Conservation (phyloP, 2,888 invertebrate genomes). For the Rhagophthalmus giganteus region DNA sequence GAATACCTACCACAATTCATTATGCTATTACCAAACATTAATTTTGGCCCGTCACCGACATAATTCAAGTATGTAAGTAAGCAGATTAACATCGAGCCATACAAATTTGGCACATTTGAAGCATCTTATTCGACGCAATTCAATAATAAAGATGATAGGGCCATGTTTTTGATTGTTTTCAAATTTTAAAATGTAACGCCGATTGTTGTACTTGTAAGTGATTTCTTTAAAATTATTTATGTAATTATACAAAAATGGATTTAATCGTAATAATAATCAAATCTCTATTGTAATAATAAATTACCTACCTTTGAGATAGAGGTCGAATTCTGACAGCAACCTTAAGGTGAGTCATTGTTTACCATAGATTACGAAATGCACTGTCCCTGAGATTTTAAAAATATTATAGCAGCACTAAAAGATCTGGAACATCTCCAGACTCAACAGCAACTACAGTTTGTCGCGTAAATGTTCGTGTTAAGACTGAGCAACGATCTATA, state of each 20-base stretch:
- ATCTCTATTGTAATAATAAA: slow-evolving; percentile 12
- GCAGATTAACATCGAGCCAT: too few relatives aligned
- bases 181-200: too few relatives aligned
- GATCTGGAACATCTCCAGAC: slow-evolving; percentile 23
- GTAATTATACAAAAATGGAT: too few relatives aligned
- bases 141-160: too few relatives aligned
- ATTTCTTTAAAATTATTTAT: too few relatives aligned
- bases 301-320: slow-evolving; percentile 64
- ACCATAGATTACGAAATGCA: slow-evolving; percentile 6
- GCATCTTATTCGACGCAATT: too few relatives aligned
- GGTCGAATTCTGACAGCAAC: slow-evolving; percentile 68
- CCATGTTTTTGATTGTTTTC: too few relatives aligned
- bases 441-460: slow-evolving; percentile 7
- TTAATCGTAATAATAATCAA: too few relatives aligned
- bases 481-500: slow-evolving; percentile 15
- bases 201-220: too few relatives aligned
- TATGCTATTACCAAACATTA: too few relatives aligned
- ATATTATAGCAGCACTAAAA: slow-evolving; percentile 2
- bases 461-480: background rate
- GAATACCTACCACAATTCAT: too few relatives aligned
- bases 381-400: slow-evolving; percentile 12
- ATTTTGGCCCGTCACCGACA: background rate
- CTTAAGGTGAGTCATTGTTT: slow-evolving; percentile 64
- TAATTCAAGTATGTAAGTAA: background rate
- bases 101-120: too few relatives aligned